A percentile compares a stretch with the other conserved stretches of the same genome.
These are phyloP conservation scores for Otus scops DNA, from an alignment of 2,797 vertebrate genomes.

Conservation along the genomic window DNA sequence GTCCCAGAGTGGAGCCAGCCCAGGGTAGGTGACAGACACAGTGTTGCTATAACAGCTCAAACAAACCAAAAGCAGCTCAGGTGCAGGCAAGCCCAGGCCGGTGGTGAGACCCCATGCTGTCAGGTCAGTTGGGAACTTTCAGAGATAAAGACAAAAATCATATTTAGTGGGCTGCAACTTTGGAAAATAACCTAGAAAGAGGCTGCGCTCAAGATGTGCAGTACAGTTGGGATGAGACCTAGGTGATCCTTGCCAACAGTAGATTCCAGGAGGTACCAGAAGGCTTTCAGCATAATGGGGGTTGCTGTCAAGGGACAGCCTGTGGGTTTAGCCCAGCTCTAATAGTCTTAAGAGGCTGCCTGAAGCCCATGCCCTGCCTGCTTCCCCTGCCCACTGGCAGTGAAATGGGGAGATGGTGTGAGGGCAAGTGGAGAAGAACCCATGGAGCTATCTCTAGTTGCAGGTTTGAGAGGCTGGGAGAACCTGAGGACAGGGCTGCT, in stretches of 20 bases:
- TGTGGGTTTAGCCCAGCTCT: neutral
- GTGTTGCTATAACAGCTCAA: neutral
- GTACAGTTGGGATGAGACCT: neutral
- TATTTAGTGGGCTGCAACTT: neutral
- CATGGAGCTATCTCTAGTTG: neutral
- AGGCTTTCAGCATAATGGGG: accelerated
- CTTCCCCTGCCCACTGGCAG: neutral
- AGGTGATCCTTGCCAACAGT: neutral
- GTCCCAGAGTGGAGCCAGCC: neutral
- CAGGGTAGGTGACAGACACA: accelerated
- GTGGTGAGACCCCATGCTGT: accelerated
- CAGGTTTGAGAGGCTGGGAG: neutral
- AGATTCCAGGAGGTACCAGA: neutral
- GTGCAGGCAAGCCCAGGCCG: neutral
- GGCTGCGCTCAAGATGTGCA: neutral
- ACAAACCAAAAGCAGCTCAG: neutral
- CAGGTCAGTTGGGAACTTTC: neutral
- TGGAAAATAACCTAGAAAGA: neutral
- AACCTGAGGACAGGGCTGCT: neutral
- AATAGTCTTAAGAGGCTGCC: neutral
- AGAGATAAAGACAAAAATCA: accelerated
- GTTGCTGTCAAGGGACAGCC: neutral
- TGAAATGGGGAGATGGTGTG: neutral
- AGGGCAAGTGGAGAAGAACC: neutral
- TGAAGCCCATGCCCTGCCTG: neutral